Evolutionary conservation across 2,113 vertebrate species (phyloP).

Genomic region (Acanthisitta chloris): DNA sequence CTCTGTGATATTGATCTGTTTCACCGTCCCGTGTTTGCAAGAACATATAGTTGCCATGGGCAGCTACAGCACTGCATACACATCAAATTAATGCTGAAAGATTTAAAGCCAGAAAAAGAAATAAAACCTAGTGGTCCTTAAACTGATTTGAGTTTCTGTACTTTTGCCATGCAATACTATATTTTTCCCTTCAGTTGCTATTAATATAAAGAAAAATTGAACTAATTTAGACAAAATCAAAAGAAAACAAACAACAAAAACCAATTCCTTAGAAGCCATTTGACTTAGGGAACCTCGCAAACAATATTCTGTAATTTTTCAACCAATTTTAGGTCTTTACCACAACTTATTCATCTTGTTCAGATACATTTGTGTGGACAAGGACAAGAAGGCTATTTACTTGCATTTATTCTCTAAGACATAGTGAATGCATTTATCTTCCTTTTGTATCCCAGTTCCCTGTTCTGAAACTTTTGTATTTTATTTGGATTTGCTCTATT

Average conservation of each 20-base stretch:
- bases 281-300: not conserved
- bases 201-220: not conserved
- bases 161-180: not conserved
- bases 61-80: constrained; percentile 8
- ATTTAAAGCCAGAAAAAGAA: not conserved
- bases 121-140: not conserved
- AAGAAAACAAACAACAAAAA: not conserved
- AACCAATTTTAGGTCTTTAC: not conserved
- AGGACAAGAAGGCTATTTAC: not conserved
- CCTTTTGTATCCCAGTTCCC: not conserved
- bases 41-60: constrained; percentile 47
- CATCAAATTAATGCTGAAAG: constrained; percentile 25
- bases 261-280: not conserved
- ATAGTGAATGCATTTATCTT: not conserved
- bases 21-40: constrained; percentile 44
- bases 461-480: not conserved
- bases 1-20: constrained; percentile 72
- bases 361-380: not conserved
- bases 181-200: not conserved
- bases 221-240: not conserved
- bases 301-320: not conserved
- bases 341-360: not conserved
- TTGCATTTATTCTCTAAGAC: not conserved
- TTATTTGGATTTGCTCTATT: not conserved
- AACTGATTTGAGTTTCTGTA: not conserved